Evolutionary conservation across 1,140 invertebrate genomes (phyloP), one percentile per base, ranked within the genome.

Genomic region (Harpegnathos saltator): DNA sequence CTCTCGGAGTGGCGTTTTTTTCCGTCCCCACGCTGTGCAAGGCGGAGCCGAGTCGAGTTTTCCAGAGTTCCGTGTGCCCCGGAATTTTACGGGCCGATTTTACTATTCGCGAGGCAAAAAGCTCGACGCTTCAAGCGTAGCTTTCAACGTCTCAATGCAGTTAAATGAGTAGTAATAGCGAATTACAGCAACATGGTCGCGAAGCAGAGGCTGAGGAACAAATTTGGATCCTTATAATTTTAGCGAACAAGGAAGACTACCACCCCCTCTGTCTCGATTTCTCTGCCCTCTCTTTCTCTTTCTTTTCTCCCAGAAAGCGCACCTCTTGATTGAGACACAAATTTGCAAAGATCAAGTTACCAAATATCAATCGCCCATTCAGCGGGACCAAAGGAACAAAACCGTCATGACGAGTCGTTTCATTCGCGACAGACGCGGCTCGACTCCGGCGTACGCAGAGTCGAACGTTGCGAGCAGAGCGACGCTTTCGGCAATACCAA

Each of bases 41-140:
- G 75, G 65, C 44, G 61, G 59, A 77, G 62, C 69, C 50, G 22
- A 58, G 75, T 69, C 75, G 75, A 78, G 65, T 78, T 78, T 69
- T 50, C 33, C 65, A 58, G 63, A 78, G 62, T 78, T 22, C 33
- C 29, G 9, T 78, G 62, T 78, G 62, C 14, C 15, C 17, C 63
- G 50, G 19, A 78, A 69, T 78, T 68, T 78, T 69, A 29, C 33
- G 3, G n/a, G 22, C 38, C 12, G 52, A 69, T 80, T 69, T 80
- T 80, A 44, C 22, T 15, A 80, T 68, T 48, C 2, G 33, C 11
- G 52, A 58, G 24, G 38, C 19, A 80, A 71, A 71, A 71, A 69
- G 7, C 33, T 26, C n/a, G 33, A 15, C 52, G 59, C 29, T 69
- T 80, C n/a, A 80, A 80, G 29, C 56, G 22, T 58, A 78, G 17